phyloP scores from a whole-genome alignment of 2,797 vertebrate species.

The Centropyge bicolor region DNA sequence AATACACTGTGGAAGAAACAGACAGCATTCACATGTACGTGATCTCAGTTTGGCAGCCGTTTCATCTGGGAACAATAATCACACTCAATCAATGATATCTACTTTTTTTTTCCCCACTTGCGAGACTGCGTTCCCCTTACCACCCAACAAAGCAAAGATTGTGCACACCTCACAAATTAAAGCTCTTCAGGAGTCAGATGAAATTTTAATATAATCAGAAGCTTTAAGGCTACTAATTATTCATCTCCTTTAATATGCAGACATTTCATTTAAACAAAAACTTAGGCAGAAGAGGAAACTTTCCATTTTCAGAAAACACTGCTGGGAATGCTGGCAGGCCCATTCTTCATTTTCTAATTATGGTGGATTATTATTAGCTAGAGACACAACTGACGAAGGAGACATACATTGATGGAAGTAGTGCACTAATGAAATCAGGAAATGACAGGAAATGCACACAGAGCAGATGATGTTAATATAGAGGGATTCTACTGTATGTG shows the following conservation, averaged over 20 bases:
- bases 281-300: conserved; percentile 67
- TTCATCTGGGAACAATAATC: conserved; percentile 42
- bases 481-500: conserved; percentile 39
- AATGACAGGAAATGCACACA: conserved; percentile 69
- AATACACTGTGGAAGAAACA: conserved; percentile 38
- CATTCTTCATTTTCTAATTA: conserved; percentile 82
- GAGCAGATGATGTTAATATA: conserved; percentile 54
- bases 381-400: conserved; percentile 74
- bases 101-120: conserved; percentile 17
- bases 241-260: conserved; percentile 74
- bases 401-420: conserved; percentile 73
- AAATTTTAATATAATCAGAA: conserved; percentile 67
- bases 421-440: conserved; percentile 77
- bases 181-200: conserved; percentile 66
- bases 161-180: conserved; percentile 59
- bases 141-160: conserved; percentile 47
- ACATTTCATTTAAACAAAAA: conserved; percentile 81
- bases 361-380: conserved; percentile 81
- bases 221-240: conserved; percentile 73
- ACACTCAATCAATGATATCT: conserved; percentile 32
- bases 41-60: conserved; percentile 47
- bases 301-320: conserved; percentile 74
- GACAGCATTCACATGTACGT: conserved; percentile 14
- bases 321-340: conserved; percentile 76
- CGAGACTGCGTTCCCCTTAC: conserved; percentile 11